Conservation (phyloP, 2,888 invertebrate species). For the Diogma glabrata region DNA sequence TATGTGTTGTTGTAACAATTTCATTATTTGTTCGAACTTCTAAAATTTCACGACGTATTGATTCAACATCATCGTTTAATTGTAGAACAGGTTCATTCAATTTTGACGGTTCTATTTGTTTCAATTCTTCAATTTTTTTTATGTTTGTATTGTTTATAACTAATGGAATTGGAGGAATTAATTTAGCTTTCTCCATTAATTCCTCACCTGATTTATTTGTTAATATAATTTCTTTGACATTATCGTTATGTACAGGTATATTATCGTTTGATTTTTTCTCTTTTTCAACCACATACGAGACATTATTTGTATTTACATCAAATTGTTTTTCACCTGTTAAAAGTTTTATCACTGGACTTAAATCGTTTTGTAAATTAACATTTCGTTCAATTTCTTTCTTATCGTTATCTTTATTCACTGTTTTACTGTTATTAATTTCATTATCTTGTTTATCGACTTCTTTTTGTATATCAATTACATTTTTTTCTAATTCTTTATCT, state of each 20-base stretch:
- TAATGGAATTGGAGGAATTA: conserved; percentile 28
- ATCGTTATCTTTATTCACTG: conserved; percentile 32
- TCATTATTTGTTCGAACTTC: conserved; percentile 21
- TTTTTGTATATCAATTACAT: conserved; percentile 37
- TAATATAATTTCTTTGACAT: conserved; percentile 22
- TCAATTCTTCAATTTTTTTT: neutral
- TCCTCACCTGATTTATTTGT: conserved; percentile 32
- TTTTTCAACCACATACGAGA: conserved; percentile 6
- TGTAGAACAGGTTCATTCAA: neutral
- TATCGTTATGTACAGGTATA: neutral
- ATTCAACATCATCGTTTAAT: conserved; percentile 22
- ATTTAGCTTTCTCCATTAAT: conserved; percentile 21
- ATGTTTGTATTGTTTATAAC: conserved; percentile 19
- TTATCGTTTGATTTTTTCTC: conserved; percentile 13
- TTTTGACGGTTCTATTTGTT: neutral
- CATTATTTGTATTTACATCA: conserved; percentile 17
- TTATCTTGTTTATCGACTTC: conserved; percentile 34
- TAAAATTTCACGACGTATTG: conserved; percentile 30
- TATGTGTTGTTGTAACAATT: conserved; percentile 8
- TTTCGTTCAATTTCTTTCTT: conserved; percentile 7
- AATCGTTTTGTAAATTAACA: neutral
- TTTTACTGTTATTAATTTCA: conserved; percentile 27
- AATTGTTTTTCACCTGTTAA: conserved; percentile 23
- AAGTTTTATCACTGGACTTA: conserved; percentile 14
- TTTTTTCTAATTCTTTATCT: conserved; percentile 30